Evolutionary conservation across 2,888 invertebrate species (phyloP).

Genomic region (Laothoe populi): DNA sequence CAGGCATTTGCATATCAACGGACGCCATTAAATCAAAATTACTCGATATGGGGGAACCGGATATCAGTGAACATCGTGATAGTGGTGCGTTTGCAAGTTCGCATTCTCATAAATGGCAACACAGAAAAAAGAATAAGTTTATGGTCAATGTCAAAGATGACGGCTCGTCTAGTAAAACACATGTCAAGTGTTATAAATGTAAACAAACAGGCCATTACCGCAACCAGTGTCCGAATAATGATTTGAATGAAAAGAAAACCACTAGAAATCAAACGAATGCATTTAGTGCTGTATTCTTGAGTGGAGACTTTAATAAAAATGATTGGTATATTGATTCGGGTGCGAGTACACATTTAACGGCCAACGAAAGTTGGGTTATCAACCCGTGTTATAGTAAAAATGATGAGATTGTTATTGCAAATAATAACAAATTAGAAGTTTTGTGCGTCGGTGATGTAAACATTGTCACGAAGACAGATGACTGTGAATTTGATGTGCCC

Average conservation of each 20-base stretch:
- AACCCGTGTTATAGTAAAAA: background rate
- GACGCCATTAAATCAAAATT: background rate
- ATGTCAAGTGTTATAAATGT: background rate
- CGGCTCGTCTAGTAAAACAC: background rate
- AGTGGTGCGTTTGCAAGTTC: background rate
- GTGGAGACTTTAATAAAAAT: conserved; percentile 31
- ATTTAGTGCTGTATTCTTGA: background rate
- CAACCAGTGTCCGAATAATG: background rate
- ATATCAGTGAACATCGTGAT: background rate
- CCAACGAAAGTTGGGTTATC: conserved; percentile 32
- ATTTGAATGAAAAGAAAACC: background rate
- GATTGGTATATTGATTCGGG: conserved; percentile 43
- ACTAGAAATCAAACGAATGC: conserved; percentile 27
- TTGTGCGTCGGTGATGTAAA: background rate
- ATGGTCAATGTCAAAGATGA: background rate
- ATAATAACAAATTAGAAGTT: background rate
- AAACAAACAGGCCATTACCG: background rate
- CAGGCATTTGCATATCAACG: background rate
- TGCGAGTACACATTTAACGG: conserved; percentile 41
- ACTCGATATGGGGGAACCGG: background rate
- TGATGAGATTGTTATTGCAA: background rate
- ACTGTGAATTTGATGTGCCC: background rate
- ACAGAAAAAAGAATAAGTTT: background rate
- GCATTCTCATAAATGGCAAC: background rate
- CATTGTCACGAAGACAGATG: background rate